Evolutionary conservation across 2,113 vertebrate genomes (phyloP).

Genomic region (Cebidichthys violaceus): DNA sequence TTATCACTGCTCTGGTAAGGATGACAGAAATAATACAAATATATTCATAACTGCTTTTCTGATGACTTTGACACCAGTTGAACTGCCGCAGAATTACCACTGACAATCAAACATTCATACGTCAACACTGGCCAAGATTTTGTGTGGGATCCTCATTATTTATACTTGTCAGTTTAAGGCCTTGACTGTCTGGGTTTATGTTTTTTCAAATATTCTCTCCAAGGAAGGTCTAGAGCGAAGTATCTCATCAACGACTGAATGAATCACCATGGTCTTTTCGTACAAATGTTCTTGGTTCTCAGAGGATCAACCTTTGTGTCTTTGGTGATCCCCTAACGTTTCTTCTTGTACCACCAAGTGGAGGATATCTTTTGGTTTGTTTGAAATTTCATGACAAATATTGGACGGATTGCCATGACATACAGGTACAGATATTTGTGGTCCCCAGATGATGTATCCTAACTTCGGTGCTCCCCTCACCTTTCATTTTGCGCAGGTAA

Average conservation of each 20-base stretch:
- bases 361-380: conserved; percentile 3
- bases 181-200: conserved; percentile 11
- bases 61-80: conserved; percentile 14
- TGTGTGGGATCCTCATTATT: conserved; percentile 6
- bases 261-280: background rate
- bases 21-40: conserved; percentile 6
- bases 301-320: background rate
- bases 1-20: background rate
- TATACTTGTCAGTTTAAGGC: background rate
- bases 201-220: background rate
- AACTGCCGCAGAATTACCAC: conserved; percentile 2
- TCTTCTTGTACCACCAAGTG: background rate
- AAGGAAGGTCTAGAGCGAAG: background rate
- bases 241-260: background rate
- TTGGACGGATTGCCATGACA: background rate
- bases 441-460: background rate
- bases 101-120: conserved; percentile 16
- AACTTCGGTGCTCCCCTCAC: background rate
- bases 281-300: background rate
- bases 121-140: background rate
- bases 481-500: background rate
- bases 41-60: background rate
- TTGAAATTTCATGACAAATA: background rate
- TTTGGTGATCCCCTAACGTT: too few relatives aligned
- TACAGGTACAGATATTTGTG: background rate